These are phyloP conservation scores for Siphlonurus alternatus DNA, from an alignment of 2,888 invertebrate species.

Conservation along the genomic window DNA sequence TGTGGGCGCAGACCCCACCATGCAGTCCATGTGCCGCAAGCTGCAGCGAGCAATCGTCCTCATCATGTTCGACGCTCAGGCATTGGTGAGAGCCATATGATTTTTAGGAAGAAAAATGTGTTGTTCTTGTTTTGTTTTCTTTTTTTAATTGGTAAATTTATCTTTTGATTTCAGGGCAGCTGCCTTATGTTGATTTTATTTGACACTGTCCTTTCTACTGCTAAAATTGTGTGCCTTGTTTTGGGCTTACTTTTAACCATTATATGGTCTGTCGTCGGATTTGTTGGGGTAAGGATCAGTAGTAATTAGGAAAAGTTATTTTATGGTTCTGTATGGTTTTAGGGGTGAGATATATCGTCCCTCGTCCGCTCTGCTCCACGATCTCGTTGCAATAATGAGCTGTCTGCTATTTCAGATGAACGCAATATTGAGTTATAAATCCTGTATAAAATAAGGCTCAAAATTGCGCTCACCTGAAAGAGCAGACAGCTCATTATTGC, in stretches of 20 bases:
- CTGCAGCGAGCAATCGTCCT: slow-evolving; percentile 5
- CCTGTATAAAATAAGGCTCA: no score
- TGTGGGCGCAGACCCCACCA: slow-evolving; percentile 9
- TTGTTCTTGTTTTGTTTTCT: background rate
- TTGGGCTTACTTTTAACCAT: slow-evolving; percentile 1
- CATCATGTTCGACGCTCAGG: slow-evolving; percentile 7
- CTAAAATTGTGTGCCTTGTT: slow-evolving; percentile 3
- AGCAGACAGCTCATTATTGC: no score
- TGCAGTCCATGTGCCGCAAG: slow-evolving; percentile 7
- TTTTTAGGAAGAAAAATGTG: background rate
- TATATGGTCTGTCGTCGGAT: slow-evolving; percentile 4
- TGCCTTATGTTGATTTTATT: slow-evolving; percentile 3
- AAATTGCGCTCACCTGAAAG: no score
- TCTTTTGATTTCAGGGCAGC: slow-evolving; percentile 5
- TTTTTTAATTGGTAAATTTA: background rate
- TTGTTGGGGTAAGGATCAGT: slow-evolving; percentile 1
- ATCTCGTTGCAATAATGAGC: no score
- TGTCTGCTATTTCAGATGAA: no score
- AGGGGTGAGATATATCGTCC: no score
- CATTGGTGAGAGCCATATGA: slow-evolving; percentile 5
- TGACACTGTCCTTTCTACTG: background rate
- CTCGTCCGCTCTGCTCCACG: no score
- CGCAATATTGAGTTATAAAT: no score
- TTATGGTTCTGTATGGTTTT: background rate
- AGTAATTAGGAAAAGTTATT: background rate